phyloP scores from a whole-genome alignment of 1,140 invertebrate genomes.

The Cyphomyrmex costatus region DNA sequence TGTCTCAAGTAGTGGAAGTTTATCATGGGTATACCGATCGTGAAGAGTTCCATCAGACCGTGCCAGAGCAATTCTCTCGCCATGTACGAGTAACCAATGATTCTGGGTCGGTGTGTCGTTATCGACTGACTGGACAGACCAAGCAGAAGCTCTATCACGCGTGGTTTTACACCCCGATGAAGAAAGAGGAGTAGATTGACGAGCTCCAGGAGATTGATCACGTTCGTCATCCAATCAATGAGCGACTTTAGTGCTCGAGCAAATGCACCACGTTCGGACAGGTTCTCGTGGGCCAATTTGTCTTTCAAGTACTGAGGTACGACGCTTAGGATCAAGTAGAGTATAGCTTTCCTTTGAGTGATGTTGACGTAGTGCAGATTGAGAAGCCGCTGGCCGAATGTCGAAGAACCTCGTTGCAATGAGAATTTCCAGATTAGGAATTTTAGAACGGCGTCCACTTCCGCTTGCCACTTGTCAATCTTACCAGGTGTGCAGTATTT shows the following conservation, averaged over 20 bases:
- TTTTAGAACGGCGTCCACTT: conserved; percentile 81
- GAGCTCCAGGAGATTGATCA: conserved; percentile 79
- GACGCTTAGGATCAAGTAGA: conserved; percentile 78
- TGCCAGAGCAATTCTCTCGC: conserved; percentile 85
- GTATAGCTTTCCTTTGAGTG: conserved; percentile 78
- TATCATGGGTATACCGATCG: conserved; percentile 82
- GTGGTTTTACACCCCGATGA: conserved; percentile 81
- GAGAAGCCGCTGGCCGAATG: conserved; percentile 84
- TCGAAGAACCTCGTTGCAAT: conserved; percentile 79
- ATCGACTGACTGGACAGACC: conserved; percentile 79
- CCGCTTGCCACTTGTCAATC: conserved; percentile 81
- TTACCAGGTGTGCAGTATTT: conserved; percentile 77
- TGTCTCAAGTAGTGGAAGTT: conserved; percentile 82
- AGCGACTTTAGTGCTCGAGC: background rate
- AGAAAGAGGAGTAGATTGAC: conserved; percentile 82
- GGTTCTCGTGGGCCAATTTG: conserved; percentile 70
- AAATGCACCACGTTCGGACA: background rate
- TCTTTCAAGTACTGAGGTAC: conserved; percentile 81
- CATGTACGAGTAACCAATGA: conserved; percentile 86
- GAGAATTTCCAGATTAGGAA: conserved; percentile 84
- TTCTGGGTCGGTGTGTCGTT: conserved; percentile 76
- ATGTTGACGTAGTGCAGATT: conserved; percentile 83
- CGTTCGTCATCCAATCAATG: conserved; percentile 69
- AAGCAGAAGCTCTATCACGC: conserved; percentile 80
- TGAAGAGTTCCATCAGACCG: conserved; percentile 83